Percentiles rank a stretch among this genome's conserved stretches.
phyloP scores from a whole-genome alignment of 2,888 invertebrate genomes.

The Malthinus seriepunctatus region DNA sequence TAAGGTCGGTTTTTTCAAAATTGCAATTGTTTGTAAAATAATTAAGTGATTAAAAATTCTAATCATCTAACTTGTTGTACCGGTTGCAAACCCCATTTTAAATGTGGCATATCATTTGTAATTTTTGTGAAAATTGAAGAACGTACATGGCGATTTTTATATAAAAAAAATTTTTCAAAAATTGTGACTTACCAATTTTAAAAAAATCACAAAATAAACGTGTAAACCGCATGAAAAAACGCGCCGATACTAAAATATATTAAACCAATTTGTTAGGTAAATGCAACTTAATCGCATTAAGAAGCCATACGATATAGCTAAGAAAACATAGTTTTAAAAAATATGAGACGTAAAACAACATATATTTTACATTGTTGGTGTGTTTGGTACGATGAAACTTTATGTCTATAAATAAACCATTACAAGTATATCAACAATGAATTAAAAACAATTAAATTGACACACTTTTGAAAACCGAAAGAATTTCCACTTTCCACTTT shows the following conservation, averaged over 20 bases:
- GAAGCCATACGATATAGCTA: slow-evolving; percentile 34
- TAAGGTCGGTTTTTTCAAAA: not conserved
- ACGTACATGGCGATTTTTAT: slow-evolving; percentile 34
- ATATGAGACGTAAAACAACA: slow-evolving; percentile 18
- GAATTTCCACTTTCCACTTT: no score
- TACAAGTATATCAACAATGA: slow-evolving; percentile 8
- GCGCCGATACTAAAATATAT: slow-evolving; percentile 18
- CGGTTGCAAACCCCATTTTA: slow-evolving; percentile 45
- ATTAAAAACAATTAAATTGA: not conserved
- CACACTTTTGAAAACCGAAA: not conserved
- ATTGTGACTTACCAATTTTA: slow-evolving; percentile 9
- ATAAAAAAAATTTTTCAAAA: slow-evolving; percentile 1
- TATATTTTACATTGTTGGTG: slow-evolving; percentile 22
- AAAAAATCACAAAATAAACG: slow-evolving; percentile 6
- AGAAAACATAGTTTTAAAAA: slow-evolving; percentile 21
- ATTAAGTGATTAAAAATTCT: slow-evolving; percentile 8
- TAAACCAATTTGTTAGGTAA: slow-evolving; percentile 15
- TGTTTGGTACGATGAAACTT: slow-evolving; percentile 21
- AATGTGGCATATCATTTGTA: slow-evolving; percentile 41
- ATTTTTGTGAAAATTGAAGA: slow-evolving; percentile 1
- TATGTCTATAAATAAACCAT: slow-evolving; percentile 24
- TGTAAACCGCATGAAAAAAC: slow-evolving; percentile 17
- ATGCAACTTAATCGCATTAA: slow-evolving; percentile 34
- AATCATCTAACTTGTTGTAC: slow-evolving; percentile 34
- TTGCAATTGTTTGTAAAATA: not conserved